Evolutionary conservation across 1,140 invertebrate species (phyloP).

Genomic region (Diorhabda carinulata): DNA sequence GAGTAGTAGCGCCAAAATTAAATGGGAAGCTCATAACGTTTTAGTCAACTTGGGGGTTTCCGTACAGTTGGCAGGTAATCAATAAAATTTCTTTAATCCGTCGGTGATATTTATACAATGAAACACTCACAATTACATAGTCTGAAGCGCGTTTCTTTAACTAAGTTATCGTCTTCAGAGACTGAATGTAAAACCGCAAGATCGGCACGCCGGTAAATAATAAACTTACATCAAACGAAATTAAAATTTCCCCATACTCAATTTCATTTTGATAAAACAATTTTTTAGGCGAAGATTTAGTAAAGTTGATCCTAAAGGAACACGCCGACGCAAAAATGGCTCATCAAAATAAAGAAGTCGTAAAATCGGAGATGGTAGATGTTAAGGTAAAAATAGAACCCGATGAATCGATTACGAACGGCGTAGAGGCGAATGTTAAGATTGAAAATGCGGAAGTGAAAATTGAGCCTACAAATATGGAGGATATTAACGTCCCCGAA

Average conservation of each 20-base stretch:
- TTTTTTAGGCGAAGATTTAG: constrained; percentile 52
- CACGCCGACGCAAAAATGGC: constrained; percentile 42
- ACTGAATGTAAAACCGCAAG: too few species aligned
- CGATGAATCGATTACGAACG: constrained; percentile 25
- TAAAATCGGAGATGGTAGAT: constrained; percentile 12
- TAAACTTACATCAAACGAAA: not conserved
- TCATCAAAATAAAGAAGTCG: constrained; percentile 28
- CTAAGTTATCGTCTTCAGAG: constrained; percentile 52
- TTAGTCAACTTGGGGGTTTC: constrained; percentile 32
- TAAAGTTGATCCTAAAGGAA: constrained; percentile 56
- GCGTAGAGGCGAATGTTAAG: constrained; percentile 30
- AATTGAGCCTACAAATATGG: constrained; percentile 31
- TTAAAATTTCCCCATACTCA: too few species aligned
- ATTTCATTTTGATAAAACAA: not conserved
- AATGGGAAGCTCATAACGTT: constrained; percentile 64
- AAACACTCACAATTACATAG: too few species aligned
- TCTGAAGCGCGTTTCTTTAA: too few species aligned
- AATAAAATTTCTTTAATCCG: constrained; percentile 47
- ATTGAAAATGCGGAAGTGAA: constrained; percentile 34
- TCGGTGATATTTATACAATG: constrained; percentile 41
- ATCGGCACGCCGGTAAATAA: not conserved
- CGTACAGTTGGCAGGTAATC: constrained; percentile 46
- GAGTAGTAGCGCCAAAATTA: constrained; percentile 58
- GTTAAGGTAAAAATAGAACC: constrained; percentile 27
- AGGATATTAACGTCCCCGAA: constrained; percentile 44